Evolutionary conservation across 1,140 invertebrate species (phyloP), one percentile per base, ranked within the genome.

Genomic region (Temnothorax nylanderi): DNA sequence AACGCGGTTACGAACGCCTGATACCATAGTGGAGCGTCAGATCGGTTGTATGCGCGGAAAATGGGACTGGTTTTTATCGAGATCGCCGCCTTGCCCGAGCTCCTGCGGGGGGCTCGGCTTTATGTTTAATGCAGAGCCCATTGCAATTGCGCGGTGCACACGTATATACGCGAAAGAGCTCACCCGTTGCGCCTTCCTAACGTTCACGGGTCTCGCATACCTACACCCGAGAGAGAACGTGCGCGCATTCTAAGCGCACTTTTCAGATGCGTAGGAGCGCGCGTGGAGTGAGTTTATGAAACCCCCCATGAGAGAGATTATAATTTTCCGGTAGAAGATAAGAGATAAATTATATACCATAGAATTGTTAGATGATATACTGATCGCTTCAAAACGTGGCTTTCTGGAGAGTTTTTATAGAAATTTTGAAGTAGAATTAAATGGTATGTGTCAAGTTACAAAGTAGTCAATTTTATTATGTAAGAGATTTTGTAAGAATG

Each of bases 11-110:
- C 74, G 67, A 87, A 47, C 75, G 51, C 60, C 65, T 65, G 89
- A 88, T 92, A 87, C 91, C 88, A 92, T 92, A 92, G 88, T 85
- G 89, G 91, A 91, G 90, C 92, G 92, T 91, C 91, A 92, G 89
- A 92, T 93, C 89, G 85, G 87, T 90, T 93, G 87, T 92, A 86
- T 91, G 87, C 88, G 92, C 92, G 90, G 92, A 92, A 92, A 93
- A 93, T 93, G 92, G 88, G 86, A 93, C 92, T 92, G 90, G 91
- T 93, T 93, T 92, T 93, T 93, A 89, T 85, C 60, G 69, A 58
- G 69, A 86, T 86, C 87, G 82, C n/a, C 56, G 75, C 41, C 67
- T 84, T 86, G 88, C 77, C 71, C 89, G 37, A 6, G 62, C 89
- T 90, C 62, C 86, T 88, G 76, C 76, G 89, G 86, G 89, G 78